Percentiles rank a stretch among this genome's conserved stretches.
phyloP scores from a whole-genome alignment of 2,113 vertebrate species.

The Prionailurus viverrinus region DNA sequence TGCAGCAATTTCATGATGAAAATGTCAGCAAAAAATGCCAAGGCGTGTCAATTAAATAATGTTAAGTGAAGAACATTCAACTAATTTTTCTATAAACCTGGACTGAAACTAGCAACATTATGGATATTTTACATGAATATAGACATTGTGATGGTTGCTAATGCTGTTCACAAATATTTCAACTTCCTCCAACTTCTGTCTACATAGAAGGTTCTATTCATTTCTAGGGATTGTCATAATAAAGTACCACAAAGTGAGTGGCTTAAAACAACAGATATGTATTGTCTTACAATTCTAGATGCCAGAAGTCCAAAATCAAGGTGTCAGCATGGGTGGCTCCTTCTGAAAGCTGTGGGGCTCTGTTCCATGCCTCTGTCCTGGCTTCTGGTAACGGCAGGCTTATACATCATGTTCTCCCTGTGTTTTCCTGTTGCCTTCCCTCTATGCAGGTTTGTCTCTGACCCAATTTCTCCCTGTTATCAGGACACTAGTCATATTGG shows the following conservation, averaged over 20 bases:
- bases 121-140: not conserved
- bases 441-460: not conserved
- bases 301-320: not conserved
- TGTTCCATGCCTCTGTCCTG: not conserved
- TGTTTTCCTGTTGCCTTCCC: not conserved
- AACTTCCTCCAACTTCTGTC: not conserved
- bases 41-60: not conserved
- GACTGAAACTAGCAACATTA: not conserved
- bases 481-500: not conserved
- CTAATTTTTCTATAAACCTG: slow-evolving; percentile 3
- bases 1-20: not conserved
- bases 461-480: not conserved
- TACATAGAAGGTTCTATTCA: not conserved
- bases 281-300: not conserved
- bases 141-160: not conserved
- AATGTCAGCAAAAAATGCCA: not conserved
- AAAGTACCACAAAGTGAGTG: not conserved
- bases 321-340: not conserved
- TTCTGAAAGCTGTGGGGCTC: not conserved
- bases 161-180: not conserved
- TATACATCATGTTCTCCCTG: not conserved
- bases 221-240: not conserved
- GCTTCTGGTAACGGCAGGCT: not conserved
- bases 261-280: not conserved
- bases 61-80: not conserved